Percentiles rank a stretch among this genome's conserved stretches.
These are phyloP conservation scores for Rhynchophorus ferrugineus DNA, from an alignment of 1,140 invertebrate genomes.

Conservation along the genomic window DNA sequence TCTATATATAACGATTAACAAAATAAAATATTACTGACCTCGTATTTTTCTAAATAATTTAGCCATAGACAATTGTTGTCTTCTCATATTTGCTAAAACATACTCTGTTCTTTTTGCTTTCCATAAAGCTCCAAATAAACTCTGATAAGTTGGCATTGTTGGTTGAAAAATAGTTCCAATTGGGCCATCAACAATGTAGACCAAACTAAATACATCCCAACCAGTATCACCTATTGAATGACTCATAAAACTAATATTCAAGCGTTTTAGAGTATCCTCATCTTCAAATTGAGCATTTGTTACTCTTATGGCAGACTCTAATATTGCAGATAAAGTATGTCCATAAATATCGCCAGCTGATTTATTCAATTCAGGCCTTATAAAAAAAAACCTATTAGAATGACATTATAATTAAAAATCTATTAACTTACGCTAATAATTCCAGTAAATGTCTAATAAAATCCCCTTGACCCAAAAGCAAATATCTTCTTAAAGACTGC, in stretches of 20 bases:
- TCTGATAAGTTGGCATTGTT: slow-evolving; percentile 76
- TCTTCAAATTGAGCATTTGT: slow-evolving; percentile 95
- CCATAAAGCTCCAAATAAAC: slow-evolving; percentile 90
- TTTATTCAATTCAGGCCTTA: slow-evolving; percentile 81
- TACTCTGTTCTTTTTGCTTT: slow-evolving; percentile 91
- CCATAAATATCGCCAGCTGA: slow-evolving; percentile 79
- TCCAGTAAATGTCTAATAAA: slow-evolving; percentile 91
- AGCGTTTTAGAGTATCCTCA: slow-evolving; percentile 75
- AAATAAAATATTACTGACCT: neutral
- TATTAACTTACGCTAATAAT: slow-evolving; percentile 68
- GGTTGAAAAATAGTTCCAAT: slow-evolving; percentile 87
- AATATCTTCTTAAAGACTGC: slow-evolving; percentile 80
- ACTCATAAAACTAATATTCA: slow-evolving; percentile 76
- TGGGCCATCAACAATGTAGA: slow-evolving; percentile 89
- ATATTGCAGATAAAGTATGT: slow-evolving; percentile 80
- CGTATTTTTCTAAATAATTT: slow-evolving; percentile 60
- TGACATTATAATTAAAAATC: neutral
- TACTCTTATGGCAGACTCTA: slow-evolving; percentile 85
- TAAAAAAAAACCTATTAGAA: slow-evolving; percentile 14
- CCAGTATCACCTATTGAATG: slow-evolving; percentile 66
- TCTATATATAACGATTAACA: too few relatives aligned
- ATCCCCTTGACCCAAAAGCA: slow-evolving; percentile 91
- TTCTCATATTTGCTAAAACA: slow-evolving; percentile 79
- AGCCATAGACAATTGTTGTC: slow-evolving; percentile 72
- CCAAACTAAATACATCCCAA: slow-evolving; percentile 92